A percentile compares a stretch with the other conserved stretches of the same genome.
These are phyloP conservation scores for Bovichtus variegatus DNA, from an alignment of 2,797 vertebrate genomes.

Conservation along the genomic window DNA sequence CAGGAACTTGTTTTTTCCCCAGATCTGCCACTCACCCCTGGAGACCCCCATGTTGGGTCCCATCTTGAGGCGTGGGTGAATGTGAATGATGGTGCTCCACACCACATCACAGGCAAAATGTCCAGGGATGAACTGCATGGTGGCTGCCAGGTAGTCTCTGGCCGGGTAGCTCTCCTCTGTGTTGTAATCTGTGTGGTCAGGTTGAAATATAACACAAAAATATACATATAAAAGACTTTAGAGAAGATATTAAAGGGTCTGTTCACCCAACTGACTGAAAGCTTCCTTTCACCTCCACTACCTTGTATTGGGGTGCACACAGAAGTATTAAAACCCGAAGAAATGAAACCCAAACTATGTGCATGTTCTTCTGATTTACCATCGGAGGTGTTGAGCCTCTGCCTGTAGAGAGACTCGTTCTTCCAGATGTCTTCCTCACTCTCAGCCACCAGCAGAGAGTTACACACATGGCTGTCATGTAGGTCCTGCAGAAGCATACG, in stretches of 20 bases:
- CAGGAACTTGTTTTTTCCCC: neutral
- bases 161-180: slow-evolving; percentile 95
- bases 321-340: neutral
- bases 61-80: slow-evolving; percentile 98
- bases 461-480: slow-evolving; percentile 96
- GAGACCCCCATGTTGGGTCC: slow-evolving; percentile 96
- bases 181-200: slow-evolving; percentile 87
- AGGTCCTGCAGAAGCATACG: slow-evolving; percentile 96
- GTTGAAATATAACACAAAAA: neutral
- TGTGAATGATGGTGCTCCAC: slow-evolving; percentile 96
- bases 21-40: slow-evolving; percentile 70
- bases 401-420: slow-evolving; percentile 91
- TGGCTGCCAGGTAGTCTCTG: slow-evolving; percentile 96
- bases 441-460: slow-evolving; percentile 96
- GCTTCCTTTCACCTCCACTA: too few relatives aligned
- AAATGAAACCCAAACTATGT: neutral
- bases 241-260: neutral
- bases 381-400: slow-evolving; percentile 87
- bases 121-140: slow-evolving; percentile 98
- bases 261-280: neutral
- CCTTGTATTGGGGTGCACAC: neutral
- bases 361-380: slow-evolving; percentile 77
- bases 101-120: slow-evolving; percentile 96
- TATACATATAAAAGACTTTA: neutral
- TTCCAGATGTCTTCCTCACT: slow-evolving; percentile 99